Conservation (phyloP, 1,140 invertebrate species). For the Drosophila erecta region DNA sequence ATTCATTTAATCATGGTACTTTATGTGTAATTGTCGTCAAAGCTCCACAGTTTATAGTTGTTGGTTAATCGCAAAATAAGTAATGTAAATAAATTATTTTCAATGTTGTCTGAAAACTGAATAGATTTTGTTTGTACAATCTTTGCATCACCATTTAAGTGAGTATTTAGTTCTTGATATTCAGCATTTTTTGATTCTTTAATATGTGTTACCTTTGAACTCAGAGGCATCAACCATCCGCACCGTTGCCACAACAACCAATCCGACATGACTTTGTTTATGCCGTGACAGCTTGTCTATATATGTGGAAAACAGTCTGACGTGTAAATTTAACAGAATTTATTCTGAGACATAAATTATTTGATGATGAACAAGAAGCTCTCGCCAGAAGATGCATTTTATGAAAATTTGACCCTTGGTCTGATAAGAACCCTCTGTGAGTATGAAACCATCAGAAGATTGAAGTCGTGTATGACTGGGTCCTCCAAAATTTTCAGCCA, state of each 20-base stretch:
- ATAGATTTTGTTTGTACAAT: no score
- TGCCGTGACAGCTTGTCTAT: background rate
- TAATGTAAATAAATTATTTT: constrained; percentile 52
- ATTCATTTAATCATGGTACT: constrained; percentile 1
- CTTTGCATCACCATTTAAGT: background rate
- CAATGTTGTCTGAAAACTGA: constrained; percentile 26
- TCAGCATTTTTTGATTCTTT: no score
- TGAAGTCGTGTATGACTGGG: background rate
- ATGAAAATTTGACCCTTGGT: constrained; percentile 90
- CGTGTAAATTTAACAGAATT: constrained; percentile 6
- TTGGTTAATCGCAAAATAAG: constrained; percentile 2
- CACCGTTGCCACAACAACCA: constrained; percentile 30
- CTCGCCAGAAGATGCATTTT: constrained; percentile 90
- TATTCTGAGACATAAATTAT: constrained; percentile 30
- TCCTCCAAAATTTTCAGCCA: constrained; percentile 85
- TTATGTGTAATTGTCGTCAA: constrained; percentile 16
- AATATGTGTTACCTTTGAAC: no score
- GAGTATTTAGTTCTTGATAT: background rate
- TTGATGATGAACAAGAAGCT: constrained; percentile 75
- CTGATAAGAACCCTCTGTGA: constrained; percentile 88
- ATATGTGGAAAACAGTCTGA: constrained; percentile 1
- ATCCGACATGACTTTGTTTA: constrained; percentile 3
- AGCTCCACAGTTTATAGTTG: constrained; percentile 21
- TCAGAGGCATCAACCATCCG: no score
- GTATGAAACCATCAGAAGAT: constrained; percentile 1